phyloP scores from a whole-genome alignment of 2,888 invertebrate species.

The Ophioninae sp. region DNA sequence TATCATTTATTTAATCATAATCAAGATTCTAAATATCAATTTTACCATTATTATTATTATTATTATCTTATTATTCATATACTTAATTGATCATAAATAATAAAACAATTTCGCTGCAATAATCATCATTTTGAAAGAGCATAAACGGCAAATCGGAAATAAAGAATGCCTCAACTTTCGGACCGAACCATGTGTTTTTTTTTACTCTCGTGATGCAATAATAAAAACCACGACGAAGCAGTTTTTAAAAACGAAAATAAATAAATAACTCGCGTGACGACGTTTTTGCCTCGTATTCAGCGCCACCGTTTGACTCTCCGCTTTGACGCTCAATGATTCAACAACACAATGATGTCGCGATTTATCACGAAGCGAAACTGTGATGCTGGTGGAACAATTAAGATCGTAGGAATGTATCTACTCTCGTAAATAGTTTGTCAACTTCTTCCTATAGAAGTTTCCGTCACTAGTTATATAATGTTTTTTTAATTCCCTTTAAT shows the following conservation, averaged over 20 bases:
- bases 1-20: no score
- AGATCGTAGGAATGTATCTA: slow-evolving; percentile 44
- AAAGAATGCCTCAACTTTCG: no score
- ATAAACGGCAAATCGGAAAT: no score
- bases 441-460: not conserved
- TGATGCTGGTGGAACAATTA: slow-evolving; percentile 52
- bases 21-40: no score
- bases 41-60: no score
- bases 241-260: slow-evolving; percentile 1
- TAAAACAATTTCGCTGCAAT: no score
- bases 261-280: slow-evolving; percentile 29
- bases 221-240: not conserved
- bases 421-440: slow-evolving; percentile 5
- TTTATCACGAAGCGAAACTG: slow-evolving; percentile 39
- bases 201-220: not conserved
- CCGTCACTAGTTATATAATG: no score
- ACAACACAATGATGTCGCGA: slow-evolving; percentile 43
- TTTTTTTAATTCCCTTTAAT: no score
- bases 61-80: no score
- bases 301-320: slow-evolving; percentile 3
- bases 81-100: no score
- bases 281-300: not conserved
- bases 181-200: not conserved
- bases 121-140: no score
- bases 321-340: slow-evolving; percentile 33